Base-by-base conservation (phyloP, 1,140 invertebrate species). In the Tigriopus japonicus region DNA sequence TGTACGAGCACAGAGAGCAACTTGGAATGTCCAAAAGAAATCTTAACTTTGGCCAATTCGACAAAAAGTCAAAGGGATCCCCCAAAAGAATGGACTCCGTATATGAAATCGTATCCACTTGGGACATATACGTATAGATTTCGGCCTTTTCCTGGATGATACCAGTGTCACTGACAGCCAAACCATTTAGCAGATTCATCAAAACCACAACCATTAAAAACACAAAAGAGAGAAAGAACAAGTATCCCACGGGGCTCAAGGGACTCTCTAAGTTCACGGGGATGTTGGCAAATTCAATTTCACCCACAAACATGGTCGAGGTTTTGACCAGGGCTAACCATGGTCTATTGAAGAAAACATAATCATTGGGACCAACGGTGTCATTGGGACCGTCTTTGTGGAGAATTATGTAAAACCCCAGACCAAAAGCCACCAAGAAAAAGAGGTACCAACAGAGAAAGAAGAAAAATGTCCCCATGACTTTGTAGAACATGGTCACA, bases 11-110 rank as follows among this genome's bases (percentile, higher is more conserved):
- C 12, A 58, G 35, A 23, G 56, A 35, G 15, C 35, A n/a, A 23
- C 56, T 58, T 3, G 56, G 56, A 5, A 58, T 58, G 23, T 23
- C 15, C 28, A 17, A 17, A n/a, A 58, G 17, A 6, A 17, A 58
- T 5, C 41, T 5, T 2, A 58, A n/a, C 17, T 35, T 42, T 42
- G 56, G 56, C 56, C 56, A 58, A 14, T 58, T 58, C 1, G 55
- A 56, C 12, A 56, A 23, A 15, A 56, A 56, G 42, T 56, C 40
- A 56, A 56, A 65, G 40, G 68, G 67, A 62, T 66, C 64, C 13
- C 62, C 80, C 1, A 83, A 72, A 0, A 82, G 70, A 21, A 85
- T 76, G 52, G 76, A 76, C 71, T 88, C 85, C 43, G 83, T 78
- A 63, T 86, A 83, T 17, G 77, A 74, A 55, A 87, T 75, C 12